Evolutionary conservation across 2,888 invertebrate genomes (phyloP).

Genomic region (Helicoverpa assulta): DNA sequence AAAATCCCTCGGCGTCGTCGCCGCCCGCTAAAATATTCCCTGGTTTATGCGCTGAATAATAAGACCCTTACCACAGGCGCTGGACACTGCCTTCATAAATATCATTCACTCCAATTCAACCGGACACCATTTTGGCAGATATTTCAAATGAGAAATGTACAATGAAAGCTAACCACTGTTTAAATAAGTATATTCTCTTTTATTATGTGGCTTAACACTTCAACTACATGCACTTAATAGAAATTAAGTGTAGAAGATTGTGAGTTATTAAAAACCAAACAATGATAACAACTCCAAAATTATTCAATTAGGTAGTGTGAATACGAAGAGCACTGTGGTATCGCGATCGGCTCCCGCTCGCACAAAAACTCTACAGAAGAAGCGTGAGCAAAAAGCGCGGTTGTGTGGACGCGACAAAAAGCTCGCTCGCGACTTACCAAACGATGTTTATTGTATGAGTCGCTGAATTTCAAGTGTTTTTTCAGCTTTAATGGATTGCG

Average conservation of each 20-base stretch:
- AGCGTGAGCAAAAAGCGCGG: conserved; percentile 75
- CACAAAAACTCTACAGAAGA: conserved; percentile 73
- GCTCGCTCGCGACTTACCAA: conserved; percentile 68
- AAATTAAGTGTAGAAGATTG: background rate
- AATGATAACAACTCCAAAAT: conserved; percentile 28
- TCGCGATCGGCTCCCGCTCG: conserved; percentile 61
- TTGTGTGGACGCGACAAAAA: conserved; percentile 75
- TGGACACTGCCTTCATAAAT: conserved; percentile 55
- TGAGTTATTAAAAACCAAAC: background rate
- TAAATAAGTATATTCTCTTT: no score
- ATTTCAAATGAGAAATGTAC: conserved; percentile 2
- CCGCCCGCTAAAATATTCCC: conserved; percentile 83
- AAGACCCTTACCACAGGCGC: conserved; percentile 68
- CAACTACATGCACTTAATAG: no score
- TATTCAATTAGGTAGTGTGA: conserved; percentile 39
- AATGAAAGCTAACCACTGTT: background rate
- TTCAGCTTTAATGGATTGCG: conserved; percentile 87
- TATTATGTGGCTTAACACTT: background rate
- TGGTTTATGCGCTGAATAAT: conserved; percentile 86
- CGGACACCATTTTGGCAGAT: conserved; percentile 5
- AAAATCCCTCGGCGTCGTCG: conserved; percentile 85
- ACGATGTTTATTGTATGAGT: conserved; percentile 89
- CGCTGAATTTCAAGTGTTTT: conserved; percentile 87
- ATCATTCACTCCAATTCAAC: conserved; percentile 18
- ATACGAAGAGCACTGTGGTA: conserved; percentile 35